Evolutionary conservation across 1,140 invertebrate species (phyloP), one percentile per base, ranked within the genome.

Genomic region (Amphibalanus amphitrite): DNA sequence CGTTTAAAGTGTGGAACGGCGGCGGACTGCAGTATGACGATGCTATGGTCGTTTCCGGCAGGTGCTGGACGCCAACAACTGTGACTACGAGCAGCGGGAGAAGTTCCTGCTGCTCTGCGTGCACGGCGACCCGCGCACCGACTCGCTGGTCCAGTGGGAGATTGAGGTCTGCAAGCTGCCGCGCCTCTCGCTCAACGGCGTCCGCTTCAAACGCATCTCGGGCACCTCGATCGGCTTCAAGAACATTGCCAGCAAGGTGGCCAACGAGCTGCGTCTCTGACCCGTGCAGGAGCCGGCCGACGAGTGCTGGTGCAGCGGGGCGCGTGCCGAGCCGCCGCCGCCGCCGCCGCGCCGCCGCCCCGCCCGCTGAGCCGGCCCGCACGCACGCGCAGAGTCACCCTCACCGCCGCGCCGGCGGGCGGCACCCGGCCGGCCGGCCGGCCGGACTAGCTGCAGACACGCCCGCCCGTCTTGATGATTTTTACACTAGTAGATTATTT

Each of bases 151-250:
- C 71, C 97, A 99, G 82, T 99, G 97, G 96, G 97, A 99, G 83
- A 99, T 99, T 79, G 97, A 99, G 85, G 65, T 67, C 26, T 99
- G 97, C 85, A 99, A 99, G 84, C 84, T 99, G 80, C 97, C 97
- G 69, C 86, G 97, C 70, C 86, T 99, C 71, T 98, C 94, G 71
- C 85, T 99, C 73, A 99, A 99, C 82, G 97, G 97, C 71, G 97
- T 99, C 70, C 90, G 97, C 71, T 99, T 99, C 83, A 99, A 99
- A 84, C 87, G 97, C 78, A 99, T 99, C 83, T 96, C 95, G 76
- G 97, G 97, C 78, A 99, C 97, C 72, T 98, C 95, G 78, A 99
- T 99, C 84, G 96, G 96, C 78, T 99, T 99, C 88, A 99, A 99
- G 84, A 99, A 99, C 84, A 99, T 99, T 86, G 97, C 97, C 79